Conservation (phyloP, 2,113 vertebrate species). For the Ctenomys sociabilis region DNA sequence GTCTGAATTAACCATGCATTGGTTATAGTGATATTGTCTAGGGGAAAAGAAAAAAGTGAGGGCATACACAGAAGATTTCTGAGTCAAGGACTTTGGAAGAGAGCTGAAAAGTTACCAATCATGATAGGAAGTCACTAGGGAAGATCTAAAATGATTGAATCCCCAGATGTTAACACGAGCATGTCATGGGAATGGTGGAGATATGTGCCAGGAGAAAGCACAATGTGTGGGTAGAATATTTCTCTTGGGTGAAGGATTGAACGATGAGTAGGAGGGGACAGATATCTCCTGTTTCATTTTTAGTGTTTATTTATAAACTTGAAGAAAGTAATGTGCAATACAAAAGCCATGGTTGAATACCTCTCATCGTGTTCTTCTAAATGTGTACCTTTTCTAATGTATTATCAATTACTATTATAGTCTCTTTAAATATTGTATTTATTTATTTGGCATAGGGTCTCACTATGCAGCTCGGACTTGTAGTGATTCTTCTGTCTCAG, state of each 20-base stretch:
- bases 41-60: not conserved
- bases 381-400: no score
- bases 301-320: not conserved
- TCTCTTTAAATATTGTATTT: no score
- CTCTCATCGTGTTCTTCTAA: no score
- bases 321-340: no score
- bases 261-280: not conserved
- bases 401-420: no score
- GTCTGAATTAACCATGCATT: no score
- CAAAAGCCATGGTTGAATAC: no score
- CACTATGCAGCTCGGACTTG: no score
- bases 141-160: not conserved
- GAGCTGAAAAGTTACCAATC: not conserved
- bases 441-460: no score
- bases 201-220: not conserved
- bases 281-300: not conserved
- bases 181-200: not conserved
- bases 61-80: not conserved
- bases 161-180: not conserved
- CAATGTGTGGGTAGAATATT: not conserved
- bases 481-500: no score
- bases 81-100: not conserved
- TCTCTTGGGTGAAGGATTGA: conserved; percentile 3
- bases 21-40: not conserved
- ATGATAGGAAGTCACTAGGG: not conserved